Conservation (phyloP, 2,797 vertebrate genomes). For the Myotis planiceps region DNA sequence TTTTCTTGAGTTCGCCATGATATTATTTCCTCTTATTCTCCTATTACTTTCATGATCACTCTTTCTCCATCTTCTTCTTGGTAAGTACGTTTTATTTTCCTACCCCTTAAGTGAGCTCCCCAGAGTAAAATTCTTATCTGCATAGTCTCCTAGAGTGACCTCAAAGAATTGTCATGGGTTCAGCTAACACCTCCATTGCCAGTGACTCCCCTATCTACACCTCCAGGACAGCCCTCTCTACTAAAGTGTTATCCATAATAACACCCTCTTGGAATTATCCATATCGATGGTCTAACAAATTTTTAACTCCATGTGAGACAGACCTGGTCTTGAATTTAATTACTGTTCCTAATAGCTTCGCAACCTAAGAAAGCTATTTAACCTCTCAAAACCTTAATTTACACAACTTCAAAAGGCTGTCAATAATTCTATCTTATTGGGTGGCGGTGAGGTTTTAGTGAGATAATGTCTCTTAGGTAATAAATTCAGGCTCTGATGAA, state of each 20-base stretch:
- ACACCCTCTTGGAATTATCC: constrained; percentile 41
- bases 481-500: background rate
- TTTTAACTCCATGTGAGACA: background rate
- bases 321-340: background rate
- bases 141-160: background rate
- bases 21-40: background rate
- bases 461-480: background rate
- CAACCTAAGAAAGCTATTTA: background rate
- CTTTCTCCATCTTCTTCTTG: background rate
- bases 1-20: background rate
- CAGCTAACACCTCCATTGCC: constrained; percentile 12
- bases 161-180: constrained; percentile 38
- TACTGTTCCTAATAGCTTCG: background rate
- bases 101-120: background rate
- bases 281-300: background rate
- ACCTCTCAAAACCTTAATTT: background rate
- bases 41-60: background rate
- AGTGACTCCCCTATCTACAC: background rate
- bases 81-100: background rate
- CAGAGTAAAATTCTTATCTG: constrained; percentile 4
- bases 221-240: constrained; percentile 8
- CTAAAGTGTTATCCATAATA: constrained; percentile 29
- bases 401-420: background rate
- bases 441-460: background rate
- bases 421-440: background rate